These are phyloP conservation scores for Drosophila pseudotalamancana DNA, from an alignment of 2,888 invertebrate species.

Conservation along the genomic window DNA sequence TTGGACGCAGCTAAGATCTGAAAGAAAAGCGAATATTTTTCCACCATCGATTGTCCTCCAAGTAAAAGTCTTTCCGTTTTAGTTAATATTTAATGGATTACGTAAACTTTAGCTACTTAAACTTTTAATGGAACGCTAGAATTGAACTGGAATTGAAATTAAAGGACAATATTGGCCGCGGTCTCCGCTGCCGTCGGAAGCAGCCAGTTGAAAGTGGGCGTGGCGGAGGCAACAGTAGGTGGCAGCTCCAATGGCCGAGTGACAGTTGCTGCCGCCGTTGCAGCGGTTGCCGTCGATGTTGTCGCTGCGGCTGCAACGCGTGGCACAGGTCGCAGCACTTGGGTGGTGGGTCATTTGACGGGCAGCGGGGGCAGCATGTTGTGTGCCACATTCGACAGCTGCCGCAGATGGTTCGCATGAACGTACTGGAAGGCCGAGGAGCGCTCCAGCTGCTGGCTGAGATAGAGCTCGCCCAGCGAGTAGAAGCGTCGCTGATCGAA, in stretches of 20 bases:
- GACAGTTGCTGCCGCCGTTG: constrained; percentile 18
- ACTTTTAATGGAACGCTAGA: constrained; percentile 35
- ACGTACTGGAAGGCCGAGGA: constrained; percentile 84
- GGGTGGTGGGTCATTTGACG: constrained; percentile 82
- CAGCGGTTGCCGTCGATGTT: constrained; percentile 31
- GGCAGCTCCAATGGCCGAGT: constrained; percentile 32
- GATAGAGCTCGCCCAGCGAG: constrained; percentile 82
- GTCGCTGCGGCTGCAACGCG: constrained; percentile 78
- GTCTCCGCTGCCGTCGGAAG: constrained; percentile 21
- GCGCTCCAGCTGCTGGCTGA: constrained; percentile 82
- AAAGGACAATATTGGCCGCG: constrained; percentile 45
- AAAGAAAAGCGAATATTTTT: too few species aligned
- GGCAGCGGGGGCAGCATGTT: constrained; percentile 69
- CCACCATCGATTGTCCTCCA: too few species aligned
- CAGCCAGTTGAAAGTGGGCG: constrained; percentile 56
- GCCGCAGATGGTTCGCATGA: constrained; percentile 80
- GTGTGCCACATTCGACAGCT: constrained; percentile 69
- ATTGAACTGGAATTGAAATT: constrained; percentile 36
- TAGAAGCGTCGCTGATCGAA: constrained; percentile 83
- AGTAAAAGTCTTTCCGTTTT: neutral
- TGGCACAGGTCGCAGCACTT: constrained; percentile 83
- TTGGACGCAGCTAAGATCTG: too few species aligned
- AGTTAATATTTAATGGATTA: constrained; percentile 19
- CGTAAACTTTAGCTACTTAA: constrained; percentile 62
- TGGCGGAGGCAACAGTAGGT: constrained; percentile 13